These are phyloP conservation scores for Smithornis capensis DNA, from an alignment of 2,113 vertebrate species.

Conservation along the genomic window DNA sequence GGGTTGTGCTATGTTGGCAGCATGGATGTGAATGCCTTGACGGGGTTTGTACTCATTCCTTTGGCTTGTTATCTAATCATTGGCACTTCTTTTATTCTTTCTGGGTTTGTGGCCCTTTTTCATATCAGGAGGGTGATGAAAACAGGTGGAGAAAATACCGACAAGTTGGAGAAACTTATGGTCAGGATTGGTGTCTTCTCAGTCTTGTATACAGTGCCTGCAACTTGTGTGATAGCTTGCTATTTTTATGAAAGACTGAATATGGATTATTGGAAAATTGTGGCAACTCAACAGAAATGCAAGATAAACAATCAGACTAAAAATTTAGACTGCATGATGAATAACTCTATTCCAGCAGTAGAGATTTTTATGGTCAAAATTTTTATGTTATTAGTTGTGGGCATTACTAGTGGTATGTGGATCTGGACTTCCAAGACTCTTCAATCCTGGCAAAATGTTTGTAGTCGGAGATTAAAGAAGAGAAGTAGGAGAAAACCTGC, in stretches of 20 bases:
- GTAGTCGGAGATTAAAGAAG: slow-evolving; percentile 86
- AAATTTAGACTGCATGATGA: slow-evolving; percentile 85
- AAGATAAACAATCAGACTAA: slow-evolving; percentile 72
- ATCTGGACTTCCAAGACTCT: slow-evolving; percentile 98
- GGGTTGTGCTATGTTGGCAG: slow-evolving; percentile 95
- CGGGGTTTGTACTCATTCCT: slow-evolving; percentile 92
- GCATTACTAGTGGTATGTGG: slow-evolving; percentile 98
- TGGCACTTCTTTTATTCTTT: slow-evolving; percentile 94
- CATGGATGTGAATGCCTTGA: slow-evolving; percentile 93
- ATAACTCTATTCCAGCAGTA: slow-evolving; percentile 88
- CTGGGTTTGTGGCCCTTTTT: slow-evolving; percentile 95
- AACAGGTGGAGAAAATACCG: slow-evolving; percentile 94
- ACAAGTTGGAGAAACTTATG: slow-evolving; percentile 97
- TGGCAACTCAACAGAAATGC: slow-evolving; percentile 84
- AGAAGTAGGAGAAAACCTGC: slow-evolving; percentile 87
- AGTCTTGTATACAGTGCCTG: slow-evolving; percentile 92
- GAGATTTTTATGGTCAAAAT: slow-evolving; percentile 98
- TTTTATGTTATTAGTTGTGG: slow-evolving; percentile 95
- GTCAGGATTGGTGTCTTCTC: slow-evolving; percentile 96
- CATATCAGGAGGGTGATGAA: slow-evolving; percentile 97
- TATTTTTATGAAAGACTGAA: slow-evolving; percentile 96
- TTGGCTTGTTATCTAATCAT: slow-evolving; percentile 91
- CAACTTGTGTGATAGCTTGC: slow-evolving; percentile 95
- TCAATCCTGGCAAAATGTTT: slow-evolving; percentile 95
- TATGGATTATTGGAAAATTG: slow-evolving; percentile 89